A percentile compares a stretch with the other conserved stretches of the same genome.
phyloP scores from a whole-genome alignment of 2,888 invertebrate species.

The Heliconius sara region DNA sequence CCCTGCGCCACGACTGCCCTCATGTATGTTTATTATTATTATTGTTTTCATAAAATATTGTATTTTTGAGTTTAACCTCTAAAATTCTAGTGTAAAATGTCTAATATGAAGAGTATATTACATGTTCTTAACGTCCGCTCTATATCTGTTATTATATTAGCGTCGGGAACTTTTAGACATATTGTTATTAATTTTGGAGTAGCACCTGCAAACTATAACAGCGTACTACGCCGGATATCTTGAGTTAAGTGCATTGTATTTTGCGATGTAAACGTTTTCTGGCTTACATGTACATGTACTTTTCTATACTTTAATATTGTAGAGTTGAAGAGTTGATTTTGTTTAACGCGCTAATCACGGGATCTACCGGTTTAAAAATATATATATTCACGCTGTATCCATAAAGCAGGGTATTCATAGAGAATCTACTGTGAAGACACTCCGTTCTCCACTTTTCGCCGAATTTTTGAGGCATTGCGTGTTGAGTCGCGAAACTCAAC shows the following conservation, averaged over 20 bases:
- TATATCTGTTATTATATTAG: neutral
- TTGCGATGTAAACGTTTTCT: neutral
- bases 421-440: too few species aligned
- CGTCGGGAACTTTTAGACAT: constrained; percentile 7
- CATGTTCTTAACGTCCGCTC: neutral
- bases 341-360: too few species aligned
- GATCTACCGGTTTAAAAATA: too few species aligned
- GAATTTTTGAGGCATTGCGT: too few species aligned
- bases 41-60: neutral
- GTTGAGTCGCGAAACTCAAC: too few species aligned
- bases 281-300: neutral
- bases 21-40: neutral
- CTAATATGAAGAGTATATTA: neutral
- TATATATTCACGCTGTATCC: neutral
- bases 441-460: too few species aligned
- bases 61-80: neutral
- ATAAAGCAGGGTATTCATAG: neutral
- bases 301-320: neutral
- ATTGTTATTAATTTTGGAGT: constrained; percentile 18
- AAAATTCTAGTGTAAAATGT: neutral
- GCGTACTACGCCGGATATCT: constrained; percentile 2
- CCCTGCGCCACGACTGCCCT: neutral
- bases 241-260: neutral
- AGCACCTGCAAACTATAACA: constrained; percentile 29
- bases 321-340: too few species aligned